Base-by-base conservation (phyloP, 2,113 vertebrate genomes). In the Onychorhynchus coronatus region DNA sequence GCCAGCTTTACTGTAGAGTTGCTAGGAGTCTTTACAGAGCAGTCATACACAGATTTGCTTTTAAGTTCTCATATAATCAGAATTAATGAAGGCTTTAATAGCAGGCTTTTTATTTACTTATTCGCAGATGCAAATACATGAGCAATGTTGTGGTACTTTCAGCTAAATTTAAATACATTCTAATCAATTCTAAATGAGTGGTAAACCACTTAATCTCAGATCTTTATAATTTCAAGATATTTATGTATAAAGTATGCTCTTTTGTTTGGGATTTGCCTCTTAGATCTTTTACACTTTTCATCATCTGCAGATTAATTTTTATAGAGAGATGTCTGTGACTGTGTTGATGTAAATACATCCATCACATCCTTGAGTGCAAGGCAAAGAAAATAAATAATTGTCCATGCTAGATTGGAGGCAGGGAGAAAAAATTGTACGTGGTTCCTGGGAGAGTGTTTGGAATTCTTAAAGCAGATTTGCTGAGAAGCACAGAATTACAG, bases 71-170 rank as follows among this genome's bases (percentile, higher is more conserved):
- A 72, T 94, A 96, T 97, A 96, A 97, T 97, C 93, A 89, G 85
- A 98, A 97, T 96, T 96, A 97, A 97, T 97, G 95, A 94, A 77
- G 95, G 86, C 94, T 98, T 98, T 96, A 93, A 94, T 95, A 97
- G 94, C 91, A 88, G 87, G 94, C 95, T 97, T 97, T 97, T 97
- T 97, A 97, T 97, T 97, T 97, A 96, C 95, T 97, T 96, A 94
- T 89, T 96, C 19, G 66, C 91, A 95, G 83, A 97, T 97, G 95
- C 94, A 97, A 96, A 96, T 96, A 95, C 88, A 95, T 28, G 87
- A 94, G 95, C 95, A 80, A 63, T 94, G 89, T 96, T 97, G 92
- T 87, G 95, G 94, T 97, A 91, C 94, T 97, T 96, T 58, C 96
- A 94, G 95, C 96, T 96, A 95, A 87, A 96, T 96, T 94, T 95